These are phyloP conservation scores for Madoqua kirkii DNA, from an alignment of 2,113 vertebrate species.

Conservation along the genomic window DNA sequence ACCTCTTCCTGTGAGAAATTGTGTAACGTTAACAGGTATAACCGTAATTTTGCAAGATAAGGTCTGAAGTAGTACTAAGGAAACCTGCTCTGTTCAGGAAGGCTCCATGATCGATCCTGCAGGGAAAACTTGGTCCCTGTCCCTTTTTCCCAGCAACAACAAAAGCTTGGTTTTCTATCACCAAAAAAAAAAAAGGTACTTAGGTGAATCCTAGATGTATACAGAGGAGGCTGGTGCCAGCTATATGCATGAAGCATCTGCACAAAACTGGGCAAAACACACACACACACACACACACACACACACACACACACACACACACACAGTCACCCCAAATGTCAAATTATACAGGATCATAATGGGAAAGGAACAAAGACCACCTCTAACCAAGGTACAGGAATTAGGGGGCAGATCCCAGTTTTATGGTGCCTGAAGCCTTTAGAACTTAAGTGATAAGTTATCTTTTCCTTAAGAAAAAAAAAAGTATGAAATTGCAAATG, in stretches of 20 bases:
- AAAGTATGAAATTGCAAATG: background rate
- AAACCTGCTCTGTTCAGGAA: background rate
- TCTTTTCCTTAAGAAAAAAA: conserved; percentile 26
- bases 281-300: background rate
- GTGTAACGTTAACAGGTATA: background rate
- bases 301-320: background rate
- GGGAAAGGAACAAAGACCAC: background rate
- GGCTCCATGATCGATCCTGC: background rate
- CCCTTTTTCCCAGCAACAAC: background rate
- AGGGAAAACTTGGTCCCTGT: background rate
- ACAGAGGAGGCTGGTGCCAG: background rate
- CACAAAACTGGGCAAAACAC: background rate
- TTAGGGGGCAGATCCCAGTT: background rate
- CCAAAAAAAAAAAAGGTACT: background rate
- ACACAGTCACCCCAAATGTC: background rate
- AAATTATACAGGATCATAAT: background rate
- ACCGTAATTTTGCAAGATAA: background rate
- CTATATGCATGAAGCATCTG: background rate
- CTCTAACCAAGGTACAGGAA: background rate
- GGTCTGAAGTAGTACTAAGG: background rate
- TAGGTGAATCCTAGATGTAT: background rate
- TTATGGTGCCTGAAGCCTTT: background rate
- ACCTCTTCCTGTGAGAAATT: conserved; percentile 1
- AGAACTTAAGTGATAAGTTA: background rate
- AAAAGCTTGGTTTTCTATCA: background rate